phyloP scores from a whole-genome alignment of 1,140 invertebrate genomes.

The Drosophila carrolli region DNA sequence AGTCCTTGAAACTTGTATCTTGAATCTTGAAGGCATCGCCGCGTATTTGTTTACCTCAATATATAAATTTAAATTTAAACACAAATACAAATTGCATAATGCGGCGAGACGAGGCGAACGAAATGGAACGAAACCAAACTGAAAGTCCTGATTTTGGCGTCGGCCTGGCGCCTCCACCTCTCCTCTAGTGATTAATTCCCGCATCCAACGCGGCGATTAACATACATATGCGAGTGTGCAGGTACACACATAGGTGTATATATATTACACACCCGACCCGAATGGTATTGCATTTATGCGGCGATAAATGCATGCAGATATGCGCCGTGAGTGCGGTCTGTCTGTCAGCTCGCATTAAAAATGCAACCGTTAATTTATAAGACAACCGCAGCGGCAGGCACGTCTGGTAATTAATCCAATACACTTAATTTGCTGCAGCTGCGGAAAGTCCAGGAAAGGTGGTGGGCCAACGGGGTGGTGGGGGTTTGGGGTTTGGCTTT shows the following conservation, averaged over 20 bases:
- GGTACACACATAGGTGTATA: neutral
- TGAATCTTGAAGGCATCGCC: slow-evolving; percentile 2
- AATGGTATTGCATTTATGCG: slow-evolving; percentile 20
- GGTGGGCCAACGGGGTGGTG: neutral
- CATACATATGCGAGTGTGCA: slow-evolving; percentile 31
- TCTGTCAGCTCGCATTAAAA: slow-evolving; percentile 77
- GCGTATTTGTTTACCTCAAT: neutral
- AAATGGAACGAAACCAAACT: slow-evolving; percentile 50
- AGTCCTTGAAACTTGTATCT: slow-evolving; percentile 59
- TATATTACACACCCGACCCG: neutral
- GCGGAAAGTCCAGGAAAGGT: slow-evolving; percentile 11
- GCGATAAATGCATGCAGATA: slow-evolving; percentile 23
- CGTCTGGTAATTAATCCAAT: slow-evolving; percentile 74
- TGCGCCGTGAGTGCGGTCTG: slow-evolving; percentile 24
- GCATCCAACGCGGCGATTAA: slow-evolving; percentile 56
- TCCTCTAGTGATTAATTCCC: slow-evolving; percentile 69
- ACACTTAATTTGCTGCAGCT: slow-evolving; percentile 55
- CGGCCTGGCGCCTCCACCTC: slow-evolving; percentile 46
- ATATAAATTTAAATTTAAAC: no score
- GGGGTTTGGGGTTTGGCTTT: no score
- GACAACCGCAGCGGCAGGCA: slow-evolving; percentile 46
- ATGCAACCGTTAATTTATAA: slow-evolving; percentile 81
- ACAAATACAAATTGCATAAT: slow-evolving; percentile 61
- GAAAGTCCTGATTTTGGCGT: slow-evolving; percentile 74
- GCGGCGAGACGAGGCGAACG: slow-evolving; percentile 16